Base-by-base conservation (phyloP, 2,113 vertebrate species). In the Sinocyclocheilus anophthalmus region DNA sequence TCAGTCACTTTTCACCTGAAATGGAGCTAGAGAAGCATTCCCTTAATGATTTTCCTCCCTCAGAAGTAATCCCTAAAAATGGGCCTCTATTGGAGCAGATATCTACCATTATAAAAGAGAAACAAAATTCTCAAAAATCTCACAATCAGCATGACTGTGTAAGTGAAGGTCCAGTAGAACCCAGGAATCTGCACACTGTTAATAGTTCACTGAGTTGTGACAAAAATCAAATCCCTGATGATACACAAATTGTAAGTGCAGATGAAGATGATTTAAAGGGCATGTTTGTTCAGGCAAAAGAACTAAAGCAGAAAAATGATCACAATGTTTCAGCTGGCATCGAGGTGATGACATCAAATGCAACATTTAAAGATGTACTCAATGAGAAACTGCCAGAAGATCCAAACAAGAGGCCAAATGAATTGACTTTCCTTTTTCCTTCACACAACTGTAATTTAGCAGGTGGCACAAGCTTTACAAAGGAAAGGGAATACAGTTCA, bases 51-150 rank as follows among this genome's bases (percentile, higher is more conserved):
- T 93, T 94, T 90, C 88, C 92, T 53, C 91, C 94, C 87, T 93
- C 93, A 83, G 94, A 93, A 90, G 91, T 93, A 53, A 92, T 93
- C 92, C 92, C 93, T 13, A 93, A 93, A 92, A 93, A 94, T 39
- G 91, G 92, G 73, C 90, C 94, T 50, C 84, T 95, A 45, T 91
- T 92, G 86, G 92, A 93, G 86, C 92, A 94, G 87, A 89, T 81
- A 20, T 84, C 88, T 55, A 22, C 87, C 14, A 83, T 87, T 90
- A 63, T 88, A 55, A 92, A 91, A 79, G 92, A 93, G 57, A 86
- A 90, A 9, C 89, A 92, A 53, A 92, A 93, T 20, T 8, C 26
- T 30, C 69, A 24, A 83, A 14, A 1, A n/a, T 87, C 88, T 61
- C 72, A 84, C n/a, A 14, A 73, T 80, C 80, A 89, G 55, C 48